A percentile compares a stretch with the other conserved stretches of the same genome.
Conservation (phyloP, 2,888 invertebrate species). For the Oligia strigilis region DNA sequence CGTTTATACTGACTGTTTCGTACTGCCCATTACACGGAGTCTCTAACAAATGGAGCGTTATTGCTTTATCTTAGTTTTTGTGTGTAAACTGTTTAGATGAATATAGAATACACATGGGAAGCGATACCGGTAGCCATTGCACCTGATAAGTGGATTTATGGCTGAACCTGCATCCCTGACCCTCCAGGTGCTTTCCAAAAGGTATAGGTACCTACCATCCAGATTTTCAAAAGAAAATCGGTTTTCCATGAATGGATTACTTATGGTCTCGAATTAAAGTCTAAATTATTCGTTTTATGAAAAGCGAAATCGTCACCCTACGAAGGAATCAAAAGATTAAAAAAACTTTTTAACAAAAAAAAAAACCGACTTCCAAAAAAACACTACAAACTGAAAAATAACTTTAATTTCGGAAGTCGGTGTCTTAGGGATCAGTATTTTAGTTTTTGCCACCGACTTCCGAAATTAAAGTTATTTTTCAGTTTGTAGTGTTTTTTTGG, state of each 20-base stretch:
- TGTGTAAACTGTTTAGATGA: neutral
- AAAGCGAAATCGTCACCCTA: neutral
- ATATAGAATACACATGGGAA: neutral
- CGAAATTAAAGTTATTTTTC: no score
- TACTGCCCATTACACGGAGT: constrained; percentile 48
- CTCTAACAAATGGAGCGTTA: constrained; percentile 15
- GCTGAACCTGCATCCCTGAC: no score
- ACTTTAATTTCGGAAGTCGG: no score
- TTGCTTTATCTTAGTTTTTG: neutral
- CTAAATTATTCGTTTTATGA: neutral
- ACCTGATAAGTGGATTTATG: neutral
- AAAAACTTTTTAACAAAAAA: no score
- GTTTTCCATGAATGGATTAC: neutral
- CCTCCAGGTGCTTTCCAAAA: no score
- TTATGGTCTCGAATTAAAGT: neutral
- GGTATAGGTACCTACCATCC: no score
- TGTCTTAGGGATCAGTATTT: no score
- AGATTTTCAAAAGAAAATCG: neutral
- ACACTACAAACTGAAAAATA: no score
- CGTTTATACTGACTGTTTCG: constrained; percentile 57
- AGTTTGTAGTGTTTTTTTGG: no score
- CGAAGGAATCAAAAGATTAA: neutral
- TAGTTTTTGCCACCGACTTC: no score
- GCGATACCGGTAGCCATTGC: neutral
- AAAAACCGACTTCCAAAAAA: no score